Percentiles rank a stretch among this genome's conserved stretches.
These are phyloP conservation scores for Gorsachius magnificus DNA, from an alignment of 2,797 vertebrate genomes.

Conservation along the genomic window DNA sequence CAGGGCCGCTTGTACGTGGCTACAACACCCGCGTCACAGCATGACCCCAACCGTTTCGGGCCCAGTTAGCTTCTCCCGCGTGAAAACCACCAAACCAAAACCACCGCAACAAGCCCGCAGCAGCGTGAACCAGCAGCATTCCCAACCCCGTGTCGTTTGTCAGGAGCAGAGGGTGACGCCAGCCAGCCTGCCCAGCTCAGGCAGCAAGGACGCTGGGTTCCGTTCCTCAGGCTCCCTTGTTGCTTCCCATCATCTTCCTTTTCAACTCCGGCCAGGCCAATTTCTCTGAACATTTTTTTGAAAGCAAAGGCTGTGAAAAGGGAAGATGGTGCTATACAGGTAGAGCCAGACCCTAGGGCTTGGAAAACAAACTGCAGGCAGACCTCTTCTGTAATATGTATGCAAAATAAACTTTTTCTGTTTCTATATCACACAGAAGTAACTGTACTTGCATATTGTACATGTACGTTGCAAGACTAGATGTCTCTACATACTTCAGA, in stretches of 20 bases:
- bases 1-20: rapidly evolving
- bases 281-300: background rate
- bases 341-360: background rate
- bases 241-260: background rate
- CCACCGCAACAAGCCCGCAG: too few species aligned
- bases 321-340: background rate
- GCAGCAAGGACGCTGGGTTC: rapidly evolving
- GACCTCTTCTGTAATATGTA: background rate
- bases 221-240: background rate
- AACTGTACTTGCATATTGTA: background rate
- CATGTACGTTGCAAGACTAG: background rate
- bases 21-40: background rate
- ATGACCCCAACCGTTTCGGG: background rate
- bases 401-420: background rate
- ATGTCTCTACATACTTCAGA: background rate
- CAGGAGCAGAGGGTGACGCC: background rate
- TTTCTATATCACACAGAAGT: background rate
- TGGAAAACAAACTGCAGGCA: background rate
- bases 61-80: background rate
- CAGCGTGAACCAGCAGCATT: background rate
- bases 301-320: background rate
- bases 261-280: background rate
- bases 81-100: too few species aligned
- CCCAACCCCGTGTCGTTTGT: background rate
- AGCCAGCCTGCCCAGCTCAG: background rate